Base-by-base conservation (phyloP, 2,888 invertebrate genomes). In the Oligia strigilis region DNA sequence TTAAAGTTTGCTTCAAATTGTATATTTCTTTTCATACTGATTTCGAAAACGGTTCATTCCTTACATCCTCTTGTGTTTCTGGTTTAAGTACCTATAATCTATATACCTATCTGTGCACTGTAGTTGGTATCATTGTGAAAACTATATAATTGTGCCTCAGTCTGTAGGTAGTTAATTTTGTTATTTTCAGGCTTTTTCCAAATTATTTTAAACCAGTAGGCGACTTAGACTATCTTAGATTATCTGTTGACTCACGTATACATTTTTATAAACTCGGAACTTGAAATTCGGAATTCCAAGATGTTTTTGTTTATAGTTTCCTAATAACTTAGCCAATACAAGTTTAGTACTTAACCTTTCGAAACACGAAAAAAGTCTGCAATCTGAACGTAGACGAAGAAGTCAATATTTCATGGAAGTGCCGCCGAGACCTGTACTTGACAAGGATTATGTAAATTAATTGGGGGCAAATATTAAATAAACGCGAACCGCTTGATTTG, bases 391-490 rank as follows among this genome's bases (percentile, higher is more conserved):
- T 75, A 83, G 78, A 80, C 60, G 78, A 78, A 78, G 74, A 78
- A 87, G 75, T 86, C 55, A 73, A 89, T 89, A 89, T 88, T 89
- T 84, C 77, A 81, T 75, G 72, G 66, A 82, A 89, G 87, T 88
- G 87, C 80, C 87, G 85, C 81, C 83, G 83, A 86, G 91, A 92
- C 91, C 94, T 94, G 94, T 91, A 88, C 84, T 90, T 94, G 94
- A 94, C 94, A 94, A 93, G 93, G 93, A 93, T 94, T 94, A 94
- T 94, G 94, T 90, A 94, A 94, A 94, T 94, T 93, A 93, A 93
- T 94, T 92, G 93, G 91, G 92, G 92, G 90, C 90, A 93, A 93
- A 92, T 91, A 92, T 91, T 90, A 92, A 93, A 93, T 91, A 93
- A 93, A 89, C 90, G 91, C 90, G 92, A 90, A 91, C 89, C 90